A percentile compares a stretch with the other conserved stretches of the same genome.
Conservation (phyloP, 2,113 vertebrate species). For the Prolemur simus region DNA sequence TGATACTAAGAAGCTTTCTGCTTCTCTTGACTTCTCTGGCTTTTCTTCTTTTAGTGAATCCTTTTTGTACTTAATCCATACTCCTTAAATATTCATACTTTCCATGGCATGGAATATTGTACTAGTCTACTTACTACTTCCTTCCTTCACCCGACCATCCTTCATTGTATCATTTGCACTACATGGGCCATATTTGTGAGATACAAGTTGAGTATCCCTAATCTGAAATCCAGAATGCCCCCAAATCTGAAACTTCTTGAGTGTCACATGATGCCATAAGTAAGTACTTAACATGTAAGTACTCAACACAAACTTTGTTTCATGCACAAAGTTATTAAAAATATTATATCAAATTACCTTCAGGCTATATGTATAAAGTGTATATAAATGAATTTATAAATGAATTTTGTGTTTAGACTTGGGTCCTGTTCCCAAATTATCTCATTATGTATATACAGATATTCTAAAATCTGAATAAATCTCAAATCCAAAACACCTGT, state of each 20-base stretch:
- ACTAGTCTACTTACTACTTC: not conserved
- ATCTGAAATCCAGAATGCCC: not conserved
- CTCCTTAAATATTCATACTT: not conserved
- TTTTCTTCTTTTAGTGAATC: not conserved
- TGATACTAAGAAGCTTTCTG: not conserved
- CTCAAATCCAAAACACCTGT: not conserved
- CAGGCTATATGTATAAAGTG: not conserved
- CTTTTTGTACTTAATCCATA: not conserved
- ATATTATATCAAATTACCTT: not conserved
- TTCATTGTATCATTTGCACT: not conserved
- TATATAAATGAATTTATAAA: not conserved
- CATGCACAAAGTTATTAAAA: not conserved
- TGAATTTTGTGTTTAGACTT: not conserved
- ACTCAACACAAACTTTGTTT: not conserved
- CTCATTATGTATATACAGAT: not conserved
- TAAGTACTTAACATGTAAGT: not conserved
- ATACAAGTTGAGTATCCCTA: not conserved
- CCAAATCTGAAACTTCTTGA: not conserved
- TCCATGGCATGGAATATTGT: not conserved
- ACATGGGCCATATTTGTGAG: not conserved
- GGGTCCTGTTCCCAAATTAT: not conserved
- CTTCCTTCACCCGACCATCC: not conserved
- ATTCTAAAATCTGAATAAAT: not conserved
- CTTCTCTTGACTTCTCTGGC: not conserved
- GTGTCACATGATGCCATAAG: not conserved